phyloP scores from a whole-genome alignment of 2,888 invertebrate genomes.

The Microctonus brassicae region DNA sequence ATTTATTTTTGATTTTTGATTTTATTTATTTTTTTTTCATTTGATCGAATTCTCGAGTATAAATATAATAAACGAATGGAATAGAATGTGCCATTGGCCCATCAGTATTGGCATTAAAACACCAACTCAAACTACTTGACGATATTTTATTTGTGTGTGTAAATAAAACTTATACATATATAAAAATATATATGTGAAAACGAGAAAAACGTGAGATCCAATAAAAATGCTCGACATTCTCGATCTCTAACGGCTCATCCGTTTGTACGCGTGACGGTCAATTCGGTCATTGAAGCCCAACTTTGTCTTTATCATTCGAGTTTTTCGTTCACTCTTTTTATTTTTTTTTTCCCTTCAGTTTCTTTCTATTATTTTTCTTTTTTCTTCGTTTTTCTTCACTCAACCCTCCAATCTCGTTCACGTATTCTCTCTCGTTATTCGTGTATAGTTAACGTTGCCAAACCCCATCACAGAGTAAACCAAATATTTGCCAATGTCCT shows the following conservation, averaged over 20 bases:
- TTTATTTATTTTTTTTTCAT: slow-evolving; percentile 30
- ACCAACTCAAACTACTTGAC: too few species aligned
- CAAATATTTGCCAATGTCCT: slow-evolving; percentile 67
- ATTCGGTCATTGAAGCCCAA: slow-evolving; percentile 40
- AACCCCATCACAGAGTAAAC: slow-evolving; percentile 65
- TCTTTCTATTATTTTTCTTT: slow-evolving; percentile 39
- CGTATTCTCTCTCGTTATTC: slow-evolving; percentile 20
- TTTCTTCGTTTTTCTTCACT: slow-evolving; percentile 36
- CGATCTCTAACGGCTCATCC: slow-evolving; percentile 64
- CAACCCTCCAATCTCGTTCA: slow-evolving; percentile 27
- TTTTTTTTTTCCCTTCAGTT: too few species aligned
- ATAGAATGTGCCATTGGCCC: not conserved
- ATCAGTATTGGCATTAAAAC: too few species aligned
- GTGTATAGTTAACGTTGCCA: slow-evolving; percentile 13
- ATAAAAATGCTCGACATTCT: slow-evolving; percentile 68
- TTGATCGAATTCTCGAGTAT: slow-evolving; percentile 45
- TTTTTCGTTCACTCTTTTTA: not conserved
- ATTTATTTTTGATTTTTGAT: too few species aligned
- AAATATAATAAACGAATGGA: not conserved
- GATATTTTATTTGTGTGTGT: too few species aligned
- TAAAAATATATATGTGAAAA: not conserved
- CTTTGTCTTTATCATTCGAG: slow-evolving; percentile 27
- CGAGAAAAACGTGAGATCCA: slow-evolving; percentile 51
- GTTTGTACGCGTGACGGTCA: slow-evolving; percentile 51
- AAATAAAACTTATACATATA: too few species aligned